Evolutionary conservation across 2,113 vertebrate genomes (phyloP).

Genomic region (Dipodomys merriami): DNA sequence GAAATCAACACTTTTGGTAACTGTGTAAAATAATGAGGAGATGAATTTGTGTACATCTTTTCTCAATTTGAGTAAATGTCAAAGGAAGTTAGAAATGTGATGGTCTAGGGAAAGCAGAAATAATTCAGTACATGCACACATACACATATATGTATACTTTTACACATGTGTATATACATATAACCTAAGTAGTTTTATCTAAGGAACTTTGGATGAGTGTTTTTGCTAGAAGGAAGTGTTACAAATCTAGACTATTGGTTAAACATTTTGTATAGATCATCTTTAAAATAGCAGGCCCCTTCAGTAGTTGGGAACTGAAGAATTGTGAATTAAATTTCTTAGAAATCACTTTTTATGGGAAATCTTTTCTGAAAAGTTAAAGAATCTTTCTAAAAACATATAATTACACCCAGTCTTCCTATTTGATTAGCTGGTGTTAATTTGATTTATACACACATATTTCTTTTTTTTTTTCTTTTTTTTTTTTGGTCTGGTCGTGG

Average conservation of each 20-base stretch:
- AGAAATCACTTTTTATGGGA: not conserved
- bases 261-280: slow-evolving; percentile 5
- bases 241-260: not conserved
- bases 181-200: not conserved
- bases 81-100: not conserved
- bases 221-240: not conserved
- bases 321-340: not conserved
- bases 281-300: not conserved
- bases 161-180: not conserved
- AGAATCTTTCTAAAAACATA: slow-evolving; percentile 26
- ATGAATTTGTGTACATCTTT: not conserved
- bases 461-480: too few relatives aligned
- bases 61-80: slow-evolving; percentile 3
- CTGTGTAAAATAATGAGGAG: not conserved
- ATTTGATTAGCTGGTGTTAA: not conserved
- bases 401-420: not conserved
- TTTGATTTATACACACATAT: not conserved
- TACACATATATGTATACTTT: not conserved
- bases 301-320: not conserved
- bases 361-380: slow-evolving; percentile 25
- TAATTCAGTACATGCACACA: too few relatives aligned
- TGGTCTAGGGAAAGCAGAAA: too few relatives aligned
- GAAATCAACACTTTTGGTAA: not conserved
- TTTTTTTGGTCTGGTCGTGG: too few relatives aligned
- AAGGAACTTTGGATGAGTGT: not conserved